Base-by-base conservation (phyloP, 2,113 vertebrate species). In the Epinephelus moara region DNA sequence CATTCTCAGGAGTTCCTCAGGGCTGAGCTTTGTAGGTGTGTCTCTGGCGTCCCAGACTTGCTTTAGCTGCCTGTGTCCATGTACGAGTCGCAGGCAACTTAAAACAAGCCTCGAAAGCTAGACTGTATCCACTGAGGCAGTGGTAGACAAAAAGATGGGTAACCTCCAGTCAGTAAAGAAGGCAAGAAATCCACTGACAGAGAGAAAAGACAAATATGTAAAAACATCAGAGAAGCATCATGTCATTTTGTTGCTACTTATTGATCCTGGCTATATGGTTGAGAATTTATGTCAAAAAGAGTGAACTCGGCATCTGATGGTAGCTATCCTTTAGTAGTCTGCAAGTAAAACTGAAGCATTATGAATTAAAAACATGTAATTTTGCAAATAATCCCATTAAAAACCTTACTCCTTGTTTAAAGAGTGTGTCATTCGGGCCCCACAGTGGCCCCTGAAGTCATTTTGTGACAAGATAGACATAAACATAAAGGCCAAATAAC, bases 31-130 rank as follows among this genome's bases (percentile, higher is more conserved):
- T 49, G 81, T 55, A 42, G 77, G 33, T 83, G 53, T 81, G 90
- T 93, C 91, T 57, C 91, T 80, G 70, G 92, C 94, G 93, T 96
- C 94, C 96, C 95, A 97, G 97, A 96, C 97, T 98, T 98, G 97
- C 97, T 98, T 98, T 98, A 97, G 97, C 97, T 98, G 97, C 97
- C 97, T 98, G 97, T 95, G 97, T 95, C 87, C 89, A 91, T 67
- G 40, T 90, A 95, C 25, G 86, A 92, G 93, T 91, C 97, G 59
- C 97, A 98, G 97, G 97, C 97, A 98, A 98, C 97, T 91, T 96
- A 98, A 98, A 98, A 98, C 97, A 97, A 97, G 97, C 97, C 97
- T 87, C 4, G 67, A 94, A 96, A 92, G 76, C 95, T 30, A 84
- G 95, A 93, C 81, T 66, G 33, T 52, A 21, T 81, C 75, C 47